Percentiles rank a stretch among this genome's conserved stretches.
phyloP scores from a whole-genome alignment of 1,140 invertebrate genomes.

The Drosophila persimilis region DNA sequence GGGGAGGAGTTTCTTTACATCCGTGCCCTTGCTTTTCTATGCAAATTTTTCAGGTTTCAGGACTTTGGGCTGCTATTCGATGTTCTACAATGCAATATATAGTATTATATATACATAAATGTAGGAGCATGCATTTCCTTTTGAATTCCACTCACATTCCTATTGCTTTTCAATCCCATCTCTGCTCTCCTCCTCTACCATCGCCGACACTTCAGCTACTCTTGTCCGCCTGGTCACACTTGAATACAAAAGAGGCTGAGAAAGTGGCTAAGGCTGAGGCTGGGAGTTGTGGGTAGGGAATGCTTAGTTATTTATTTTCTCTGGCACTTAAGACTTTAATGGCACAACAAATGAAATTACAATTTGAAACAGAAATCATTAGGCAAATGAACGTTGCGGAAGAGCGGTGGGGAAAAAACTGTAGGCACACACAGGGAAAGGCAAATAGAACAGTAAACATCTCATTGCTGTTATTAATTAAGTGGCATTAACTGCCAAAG shows the following conservation, averaged over 20 bases:
- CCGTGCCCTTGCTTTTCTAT: constrained; percentile 40
- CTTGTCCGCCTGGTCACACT: background rate
- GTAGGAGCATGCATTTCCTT: constrained; percentile 1
- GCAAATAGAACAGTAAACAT: constrained; percentile 36
- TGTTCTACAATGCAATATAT: constrained; percentile 12
- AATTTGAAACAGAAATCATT: constrained; percentile 36
- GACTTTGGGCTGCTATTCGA: constrained; percentile 27
- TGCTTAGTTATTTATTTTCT: constrained; percentile 55
- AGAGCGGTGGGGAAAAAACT: no score
- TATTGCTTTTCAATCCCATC: constrained; percentile 3
- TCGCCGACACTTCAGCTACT: no score
- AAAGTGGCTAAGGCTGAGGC: no score
- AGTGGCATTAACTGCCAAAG: constrained; percentile 58
- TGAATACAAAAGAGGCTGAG: no score
- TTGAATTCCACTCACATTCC: constrained; percentile 22
- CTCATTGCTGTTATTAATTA: constrained; percentile 71
- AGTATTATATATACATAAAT: constrained; percentile 5
- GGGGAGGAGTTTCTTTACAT: background rate
- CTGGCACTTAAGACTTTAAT: constrained; percentile 58
- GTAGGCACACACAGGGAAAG: constrained; percentile 11
- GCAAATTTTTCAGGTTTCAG: constrained; percentile 42
- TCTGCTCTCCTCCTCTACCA: background rate
- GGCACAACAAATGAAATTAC: constrained; percentile 56
- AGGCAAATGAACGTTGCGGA: no score
- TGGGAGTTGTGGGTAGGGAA: no score